These are phyloP conservation scores for Stomorhina lunata DNA, from an alignment of 2,888 invertebrate species.

Conservation along the genomic window DNA sequence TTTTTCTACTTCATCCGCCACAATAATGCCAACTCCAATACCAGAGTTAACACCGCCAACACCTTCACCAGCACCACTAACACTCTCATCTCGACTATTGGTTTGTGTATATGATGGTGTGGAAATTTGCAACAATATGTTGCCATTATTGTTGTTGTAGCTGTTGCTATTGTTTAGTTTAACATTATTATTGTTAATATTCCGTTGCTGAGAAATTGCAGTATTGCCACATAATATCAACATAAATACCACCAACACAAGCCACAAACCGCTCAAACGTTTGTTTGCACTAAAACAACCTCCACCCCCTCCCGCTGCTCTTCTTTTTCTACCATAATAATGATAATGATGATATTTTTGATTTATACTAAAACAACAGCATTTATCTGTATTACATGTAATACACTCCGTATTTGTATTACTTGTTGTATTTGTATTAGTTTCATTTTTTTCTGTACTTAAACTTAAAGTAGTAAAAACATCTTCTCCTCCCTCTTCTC, in stretches of 20 bases:
- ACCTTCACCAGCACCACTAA: slow-evolving; percentile 18
- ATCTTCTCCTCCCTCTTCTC: neutral
- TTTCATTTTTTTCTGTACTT: neutral
- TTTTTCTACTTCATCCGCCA: slow-evolving; percentile 46
- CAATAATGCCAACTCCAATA: slow-evolving; percentile 22
- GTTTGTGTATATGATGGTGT: slow-evolving; percentile 29
- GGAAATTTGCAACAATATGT: slow-evolving; percentile 51
- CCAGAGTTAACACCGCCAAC: neutral
- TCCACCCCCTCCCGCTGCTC: neutral
- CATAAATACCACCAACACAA: slow-evolving; percentile 70
- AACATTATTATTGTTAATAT: slow-evolving; percentile 56
- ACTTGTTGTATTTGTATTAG: slow-evolving; percentile 30
- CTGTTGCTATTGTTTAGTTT: slow-evolving; percentile 50
- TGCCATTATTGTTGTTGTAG: slow-evolving; percentile 35
- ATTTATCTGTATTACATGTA: neutral
- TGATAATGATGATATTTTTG: slow-evolving; percentile 6
- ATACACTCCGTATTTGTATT: neutral
- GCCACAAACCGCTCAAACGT: slow-evolving; percentile 64
- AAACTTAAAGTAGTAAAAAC: slow-evolving; percentile 11
- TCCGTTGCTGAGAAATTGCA: slow-evolving; percentile 67
- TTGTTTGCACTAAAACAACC: neutral
- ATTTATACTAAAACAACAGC: slow-evolving; percentile 46
- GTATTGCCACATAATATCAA: slow-evolving; percentile 67
- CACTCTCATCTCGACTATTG: slow-evolving; percentile 30
- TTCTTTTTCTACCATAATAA: neutral